Base-by-base conservation (phyloP, 2,888 invertebrate species). In the Nemotelus pantherinus region DNA sequence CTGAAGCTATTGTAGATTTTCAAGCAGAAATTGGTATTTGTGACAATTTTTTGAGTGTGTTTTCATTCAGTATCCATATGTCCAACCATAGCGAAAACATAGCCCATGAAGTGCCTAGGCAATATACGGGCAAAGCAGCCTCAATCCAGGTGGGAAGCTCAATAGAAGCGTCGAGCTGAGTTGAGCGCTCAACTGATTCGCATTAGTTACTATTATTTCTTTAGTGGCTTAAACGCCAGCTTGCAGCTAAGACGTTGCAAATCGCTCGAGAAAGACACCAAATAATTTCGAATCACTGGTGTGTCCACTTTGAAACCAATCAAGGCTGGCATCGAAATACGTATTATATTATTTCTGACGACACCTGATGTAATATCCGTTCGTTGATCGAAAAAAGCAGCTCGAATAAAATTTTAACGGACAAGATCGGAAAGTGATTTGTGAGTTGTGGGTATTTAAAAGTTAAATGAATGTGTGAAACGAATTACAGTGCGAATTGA, bases 131-230 rank as follows among this genome's bases (percentile, higher is more conserved):
- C 48, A 25, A 3, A 44, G n/a, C 3, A 72, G 47, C 5, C 70
- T 45, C 25, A 25, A 72, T 58, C 57, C 71, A 72, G 71, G 57
- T 72, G 71, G 57, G 71, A 72, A 72, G 58, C 57, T 72, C 58
- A 58, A 58, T 72, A 41, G 44, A 25, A 57, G 25, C 39, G 39
- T 48, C 41, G 60, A 58, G 9, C 58, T 58, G 5, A 43, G 43
- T 10, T 25, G 5, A 10, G n/a, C 45, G 7, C 9, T 45, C 45
- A n/a, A 41, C 25, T 57, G 57, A 41, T 57, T 44, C 55, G 10
- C 55, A 44, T 7, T 71, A 41, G 25, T 6, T 45, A 57, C 45
- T 45, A 57, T 43, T 57, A 72, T 44, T 72, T 57, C 71, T 58
- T 72, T 58, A 72, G 71, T 72, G 71, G 57, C 58, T 44, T n/a